These are phyloP conservation scores for Podarcis siculus DNA, from an alignment of 2,797 vertebrate genomes.

Conservation along the genomic window DNA sequence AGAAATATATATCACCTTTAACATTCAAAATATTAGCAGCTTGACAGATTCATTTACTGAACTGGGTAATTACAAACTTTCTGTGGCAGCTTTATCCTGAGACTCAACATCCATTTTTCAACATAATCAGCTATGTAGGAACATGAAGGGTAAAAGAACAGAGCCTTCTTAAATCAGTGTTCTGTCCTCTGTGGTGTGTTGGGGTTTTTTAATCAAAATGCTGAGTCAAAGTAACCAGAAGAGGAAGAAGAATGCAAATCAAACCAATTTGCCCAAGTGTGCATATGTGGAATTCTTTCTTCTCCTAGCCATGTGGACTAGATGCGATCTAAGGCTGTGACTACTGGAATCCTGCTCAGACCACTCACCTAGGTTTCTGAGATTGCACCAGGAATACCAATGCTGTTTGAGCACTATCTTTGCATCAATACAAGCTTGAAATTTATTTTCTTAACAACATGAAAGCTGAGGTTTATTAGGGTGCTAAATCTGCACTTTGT, in stretches of 20 bases:
- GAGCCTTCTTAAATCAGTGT: neutral
- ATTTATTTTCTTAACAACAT: neutral
- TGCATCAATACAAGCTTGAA: neutral
- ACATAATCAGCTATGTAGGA: neutral
- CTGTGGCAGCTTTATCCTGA: neutral
- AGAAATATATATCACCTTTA: no score
- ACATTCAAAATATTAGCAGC: neutral
- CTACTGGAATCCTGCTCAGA: neutral
- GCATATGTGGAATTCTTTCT: neutral
- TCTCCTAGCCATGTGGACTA: neutral
- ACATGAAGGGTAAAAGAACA: neutral
- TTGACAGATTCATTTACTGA: neutral
- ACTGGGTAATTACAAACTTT: neutral
- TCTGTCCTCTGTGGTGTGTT: neutral
- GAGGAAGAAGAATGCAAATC: neutral
- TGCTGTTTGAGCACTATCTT: neutral
- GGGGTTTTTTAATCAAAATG: no score
- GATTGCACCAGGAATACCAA: neutral
- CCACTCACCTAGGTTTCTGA: neutral
- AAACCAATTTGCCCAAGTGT: neutral
- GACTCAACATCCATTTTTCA: neutral
- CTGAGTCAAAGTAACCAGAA: no score
- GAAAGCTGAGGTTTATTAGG: neutral
- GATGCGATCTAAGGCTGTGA: neutral
- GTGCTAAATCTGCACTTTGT: neutral